A percentile compares a stretch with the other conserved stretches of the same genome.
These are phyloP conservation scores for Heliconius sara DNA, from an alignment of 2,888 invertebrate genomes.

Conservation along the genomic window DNA sequence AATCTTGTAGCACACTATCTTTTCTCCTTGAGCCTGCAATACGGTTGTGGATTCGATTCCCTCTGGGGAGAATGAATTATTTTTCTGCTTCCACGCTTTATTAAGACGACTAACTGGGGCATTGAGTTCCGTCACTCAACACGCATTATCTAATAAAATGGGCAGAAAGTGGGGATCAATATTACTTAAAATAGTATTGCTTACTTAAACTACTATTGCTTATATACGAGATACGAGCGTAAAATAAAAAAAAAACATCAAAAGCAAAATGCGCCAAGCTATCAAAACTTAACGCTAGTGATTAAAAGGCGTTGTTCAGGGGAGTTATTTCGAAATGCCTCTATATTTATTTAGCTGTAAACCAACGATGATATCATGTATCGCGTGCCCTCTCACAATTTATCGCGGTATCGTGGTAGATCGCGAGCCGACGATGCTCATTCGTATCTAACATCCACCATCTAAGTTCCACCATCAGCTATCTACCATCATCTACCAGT, in stretches of 20 bases:
- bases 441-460: conserved; percentile 25
- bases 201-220: no score
- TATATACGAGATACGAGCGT: no score
- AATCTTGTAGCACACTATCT: no score
- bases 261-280: background rate
- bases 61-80: no score
- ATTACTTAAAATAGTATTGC: no score
- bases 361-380: conserved; percentile 36
- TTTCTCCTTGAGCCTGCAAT: no score
- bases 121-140: no score
- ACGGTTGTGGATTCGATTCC: no score
- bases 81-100: no score
- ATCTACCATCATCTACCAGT: conserved; percentile 29
- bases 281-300: background rate
- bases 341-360: conserved; percentile 33
- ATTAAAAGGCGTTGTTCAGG: conserved; percentile 13
- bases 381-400: conserved; percentile 37
- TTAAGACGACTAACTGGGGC: no score
- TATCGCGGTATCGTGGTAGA: conserved; percentile 31
- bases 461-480: background rate
- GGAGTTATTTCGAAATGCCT: conserved; percentile 16
- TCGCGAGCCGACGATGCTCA: conserved; percentile 37
- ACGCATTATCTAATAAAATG: no score
- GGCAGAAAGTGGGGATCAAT: no score
- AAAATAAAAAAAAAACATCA: background rate